Evolutionary conservation across 2,113 vertebrate species (phyloP).

Genomic region (Planiliza haematocheilus): DNA sequence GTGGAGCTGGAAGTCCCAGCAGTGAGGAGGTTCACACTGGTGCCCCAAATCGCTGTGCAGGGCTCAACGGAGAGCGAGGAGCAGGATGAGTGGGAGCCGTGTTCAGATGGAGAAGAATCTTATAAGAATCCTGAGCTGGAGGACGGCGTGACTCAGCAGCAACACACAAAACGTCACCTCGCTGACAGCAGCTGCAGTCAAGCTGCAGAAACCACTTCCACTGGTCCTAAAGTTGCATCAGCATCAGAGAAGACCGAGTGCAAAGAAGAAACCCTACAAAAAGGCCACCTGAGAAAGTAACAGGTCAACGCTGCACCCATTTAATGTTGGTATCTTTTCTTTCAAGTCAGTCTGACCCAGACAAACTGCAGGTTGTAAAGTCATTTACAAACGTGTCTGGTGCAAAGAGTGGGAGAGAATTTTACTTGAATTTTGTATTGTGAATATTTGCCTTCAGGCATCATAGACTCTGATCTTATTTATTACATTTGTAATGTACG

Average conservation of each 20-base stretch:
- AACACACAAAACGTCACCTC: constrained; percentile 9
- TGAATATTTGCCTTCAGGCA: constrained; percentile 60
- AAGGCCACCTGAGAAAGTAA: constrained; percentile 58
- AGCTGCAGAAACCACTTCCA: constrained; percentile 22
- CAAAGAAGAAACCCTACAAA: constrained; percentile 33
- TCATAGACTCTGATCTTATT: constrained; percentile 79
- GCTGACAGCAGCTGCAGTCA: constrained; percentile 20
- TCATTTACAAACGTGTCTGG: constrained; percentile 16
- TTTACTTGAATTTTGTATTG: constrained; percentile 81
- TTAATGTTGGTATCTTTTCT: constrained; percentile 3
- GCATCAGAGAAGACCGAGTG: constrained; percentile 23
- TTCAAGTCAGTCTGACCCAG: constrained; percentile 2
- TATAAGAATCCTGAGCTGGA: constrained; percentile 43
- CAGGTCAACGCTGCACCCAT: not conserved
- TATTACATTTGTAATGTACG: constrained; percentile 87
- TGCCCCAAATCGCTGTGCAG: constrained; percentile 92
- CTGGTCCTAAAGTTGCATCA: constrained; percentile 16
- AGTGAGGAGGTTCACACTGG: constrained; percentile 75
- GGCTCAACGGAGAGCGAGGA: constrained; percentile 87
- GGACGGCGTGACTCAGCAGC: not conserved
- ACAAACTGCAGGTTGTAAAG: constrained; percentile 9
- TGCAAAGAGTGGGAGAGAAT: constrained; percentile 34
- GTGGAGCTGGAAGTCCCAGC: constrained; percentile 60
- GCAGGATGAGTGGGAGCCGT: constrained; percentile 84
- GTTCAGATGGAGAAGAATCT: constrained; percentile 77